These are phyloP conservation scores for Papilio demoleus DNA, from an alignment of 2,888 invertebrate genomes.

Conservation along the genomic window DNA sequence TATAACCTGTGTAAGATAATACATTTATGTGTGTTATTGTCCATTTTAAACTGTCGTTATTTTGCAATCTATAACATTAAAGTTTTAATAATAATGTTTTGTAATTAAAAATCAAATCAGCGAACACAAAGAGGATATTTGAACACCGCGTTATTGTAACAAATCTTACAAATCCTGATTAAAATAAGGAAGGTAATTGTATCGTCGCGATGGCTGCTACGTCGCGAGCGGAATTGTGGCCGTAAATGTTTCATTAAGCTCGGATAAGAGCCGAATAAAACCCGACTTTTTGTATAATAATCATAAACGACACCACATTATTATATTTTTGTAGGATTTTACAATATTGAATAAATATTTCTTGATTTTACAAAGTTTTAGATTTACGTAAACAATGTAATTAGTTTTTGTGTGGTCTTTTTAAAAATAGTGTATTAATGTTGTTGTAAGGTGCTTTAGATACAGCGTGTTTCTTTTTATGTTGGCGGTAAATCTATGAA, in stretches of 20 bases:
- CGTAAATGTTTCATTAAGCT: constrained; percentile 11
- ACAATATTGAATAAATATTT: not conserved
- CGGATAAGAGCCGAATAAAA: constrained; percentile 5
- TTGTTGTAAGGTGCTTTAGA: too few relatives aligned
- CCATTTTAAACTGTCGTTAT: not conserved
- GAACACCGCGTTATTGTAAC: not conserved
- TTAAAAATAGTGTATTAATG: too few relatives aligned
- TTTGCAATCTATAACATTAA: too few relatives aligned
- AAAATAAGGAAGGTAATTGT: constrained; percentile 15
- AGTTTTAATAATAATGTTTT: too few relatives aligned
- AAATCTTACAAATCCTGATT: constrained; percentile 15
- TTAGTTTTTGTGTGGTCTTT: too few relatives aligned
- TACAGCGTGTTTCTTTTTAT: too few relatives aligned
- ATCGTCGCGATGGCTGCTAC: not conserved
- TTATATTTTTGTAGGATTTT: not conserved
- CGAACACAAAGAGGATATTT: not conserved
- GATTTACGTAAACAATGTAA: too few relatives aligned
- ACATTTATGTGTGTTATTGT: too few relatives aligned
- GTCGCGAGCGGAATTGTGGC: not conserved
- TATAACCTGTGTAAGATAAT: not conserved
- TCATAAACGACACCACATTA: not conserved
- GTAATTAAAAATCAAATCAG: not conserved
- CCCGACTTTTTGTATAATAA: not conserved
- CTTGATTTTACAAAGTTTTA: too few relatives aligned
- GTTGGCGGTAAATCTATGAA: too few relatives aligned